Evolutionary conservation across 2,113 vertebrate species (phyloP), one percentile per base, ranked within the genome.

Genomic region (Catagonus wagneri): DNA sequence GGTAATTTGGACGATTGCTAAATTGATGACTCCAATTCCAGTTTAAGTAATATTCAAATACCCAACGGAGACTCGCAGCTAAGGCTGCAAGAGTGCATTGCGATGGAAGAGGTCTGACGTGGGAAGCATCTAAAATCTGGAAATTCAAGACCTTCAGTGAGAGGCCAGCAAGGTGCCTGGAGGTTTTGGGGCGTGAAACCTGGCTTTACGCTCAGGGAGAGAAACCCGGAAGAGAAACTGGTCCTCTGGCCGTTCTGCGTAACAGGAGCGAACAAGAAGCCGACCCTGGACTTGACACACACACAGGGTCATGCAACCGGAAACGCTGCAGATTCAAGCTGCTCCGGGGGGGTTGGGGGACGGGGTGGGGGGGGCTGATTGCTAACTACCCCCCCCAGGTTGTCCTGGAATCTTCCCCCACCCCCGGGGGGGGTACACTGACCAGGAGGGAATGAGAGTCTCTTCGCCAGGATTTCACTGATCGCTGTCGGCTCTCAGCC

Each of bases 11-110:
- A 93, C 63, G 94, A 87, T 95, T n/a, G 83, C 75, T 87, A 71
- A 63, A 13, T 8, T 91, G 92, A 95, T 76, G 56, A 74, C 75
- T 86, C 80, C 54, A 65, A 65, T 68, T 92, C 71, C 76, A 76
- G 50, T 32, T 83, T 83, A 88, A 90, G 80, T 89, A 71, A 95
- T 63, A 84, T 66, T 92, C 87, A 87, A 96, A 93, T 87, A 87
- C 83, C 92, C 93, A 76, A 0, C 4, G 14, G 92, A 89, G 92
- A 84, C 75, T 36, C 10, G 34, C 68, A 9, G 80, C 19, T 12
- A 14, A 74, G 44, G 50, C 60, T 20, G 52, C 63, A 32, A 29
- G 69, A 83, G 17, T 3, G 0, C 1, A 60, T n/a, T 19, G 68
- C 34, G 19, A 20, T 68, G 54, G 29, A n/a, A 29, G 66, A 34